Base-by-base conservation (phyloP, 2,113 vertebrate species). In the Corythoichthys haematopterus region DNA sequence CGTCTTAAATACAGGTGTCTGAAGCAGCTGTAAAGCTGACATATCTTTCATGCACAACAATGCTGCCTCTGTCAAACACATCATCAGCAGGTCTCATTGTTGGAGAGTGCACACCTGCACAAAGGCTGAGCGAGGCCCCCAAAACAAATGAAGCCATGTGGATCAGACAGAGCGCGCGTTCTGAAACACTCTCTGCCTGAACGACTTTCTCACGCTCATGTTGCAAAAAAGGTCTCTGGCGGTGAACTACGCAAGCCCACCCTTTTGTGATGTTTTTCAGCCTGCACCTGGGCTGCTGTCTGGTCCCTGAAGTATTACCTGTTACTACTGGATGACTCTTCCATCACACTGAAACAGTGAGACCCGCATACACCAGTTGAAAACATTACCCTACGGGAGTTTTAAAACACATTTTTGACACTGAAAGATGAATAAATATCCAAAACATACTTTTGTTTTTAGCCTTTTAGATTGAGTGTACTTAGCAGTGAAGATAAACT, bases 141-240 rank as follows among this genome's bases (percentile, higher is more conserved):
- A 85, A 88, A 88, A 90, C 87, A 91, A 89, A 84, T 50, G 80
- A 76, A 79, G 64, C 84, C 82, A 84, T 72, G 85, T 83, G 82
- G 66, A 51, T 74, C 66, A 85, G 75, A 83, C 85, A 79, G 81
- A 79, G 74, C 58, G 81, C 69, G 72, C 79, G 74, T 83, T 80
- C 84, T 84, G 78, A 87, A 83, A 81, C 72, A 11, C 75, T 84
- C 88, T 90, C 76, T 79, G 92, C 93, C 91, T 93, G 90, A 94
- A 86, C 91, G 91, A 94, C 92, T 96, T 97, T 97, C 95, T 96
- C 95, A 97, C 94, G 94, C 93, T 96, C 93, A 88, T 84, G 91
- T 94, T 94, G 92, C 93, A 90, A 56, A 61, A 57, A 68, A 88
- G 80, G 74, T 88, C 80, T 77, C 65, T 51, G 75, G 80, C 28